Base-by-base conservation (phyloP, 2,888 invertebrate genomes). In the Bibio marci region DNA sequence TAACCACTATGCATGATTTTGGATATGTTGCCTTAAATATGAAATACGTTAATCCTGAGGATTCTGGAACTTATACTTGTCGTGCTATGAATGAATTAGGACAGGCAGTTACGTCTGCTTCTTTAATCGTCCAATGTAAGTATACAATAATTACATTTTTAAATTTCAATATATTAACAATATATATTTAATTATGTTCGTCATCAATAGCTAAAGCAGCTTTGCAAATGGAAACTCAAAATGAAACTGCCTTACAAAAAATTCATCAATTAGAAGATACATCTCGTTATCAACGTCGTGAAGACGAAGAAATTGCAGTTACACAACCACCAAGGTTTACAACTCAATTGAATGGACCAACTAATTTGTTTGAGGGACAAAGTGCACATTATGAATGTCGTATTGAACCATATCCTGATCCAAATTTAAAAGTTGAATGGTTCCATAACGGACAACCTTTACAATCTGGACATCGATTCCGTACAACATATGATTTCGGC, bases 1-100 rank as follows among this genome's bases (percentile, higher is more conserved):
- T 85, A 25, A 85, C 86, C 32, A 91, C 92, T 10, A 88, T 92
- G 80, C 90, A 95, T 56, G 97, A 98, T 59, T 95, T 97, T 58
- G 97, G 97, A 36, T 95, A 92, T 58, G 95, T 95, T 19, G 91
- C 92, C 30, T 66, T 90, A 14, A 90, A 91, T 52, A 83, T 90
- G 82, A 88, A 88, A 57, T 88, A 88, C 51, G 87, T 87, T 0
- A 86, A 86, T 55, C 90, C 92, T 17, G 91, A 91, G 62, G 97
- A 97, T 64, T 88, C 91, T 2, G 95, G 95, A 34, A 88, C 91
- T 30, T 95, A 95, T 60, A 94, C 92, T 3, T 91, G 94, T 57
- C 76, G 90, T 41, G 92, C 94, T 30, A 70, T 77, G 10, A 92
- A 94, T 52, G 88, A 91, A 49, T 67, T 92, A 40, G 95, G 95